Percentiles rank a stretch among this genome's conserved stretches.
phyloP scores from a whole-genome alignment of 2,888 invertebrate species.

The Synanthedon vespiformis region DNA sequence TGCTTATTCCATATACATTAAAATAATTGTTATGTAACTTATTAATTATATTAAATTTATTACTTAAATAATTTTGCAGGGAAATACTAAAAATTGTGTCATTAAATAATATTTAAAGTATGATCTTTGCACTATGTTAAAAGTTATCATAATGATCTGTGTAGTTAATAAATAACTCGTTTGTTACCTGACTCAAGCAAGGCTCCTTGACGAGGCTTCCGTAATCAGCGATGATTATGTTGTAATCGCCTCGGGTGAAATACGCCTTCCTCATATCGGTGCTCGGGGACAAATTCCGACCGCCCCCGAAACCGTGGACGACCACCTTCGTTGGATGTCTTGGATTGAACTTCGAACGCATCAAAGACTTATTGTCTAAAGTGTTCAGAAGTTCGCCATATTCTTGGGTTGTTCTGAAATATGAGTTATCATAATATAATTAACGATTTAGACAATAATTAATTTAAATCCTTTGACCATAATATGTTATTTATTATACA shows the following conservation, averaged over 20 bases:
- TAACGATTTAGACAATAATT: too few relatives aligned
- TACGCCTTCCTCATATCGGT: conserved; percentile 88
- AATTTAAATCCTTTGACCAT: not conserved
- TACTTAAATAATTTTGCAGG: too few relatives aligned
- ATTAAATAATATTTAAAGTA: too few relatives aligned
- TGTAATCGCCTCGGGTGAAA: conserved; percentile 83
- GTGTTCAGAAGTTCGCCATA: conserved; percentile 80
- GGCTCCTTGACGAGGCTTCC: conserved; percentile 83
- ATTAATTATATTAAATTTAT: too few relatives aligned
- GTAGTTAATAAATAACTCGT: not conserved
- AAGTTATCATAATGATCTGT: too few relatives aligned
- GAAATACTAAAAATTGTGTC: too few relatives aligned
- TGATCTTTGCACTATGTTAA: too few relatives aligned
- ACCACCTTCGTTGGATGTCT: conserved; percentile 86
- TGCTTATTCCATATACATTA: too few relatives aligned
- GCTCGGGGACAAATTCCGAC: conserved; percentile 83
- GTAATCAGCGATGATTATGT: conserved; percentile 90
- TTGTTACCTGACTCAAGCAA: conserved; percentile 78
- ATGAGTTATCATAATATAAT: too few relatives aligned
- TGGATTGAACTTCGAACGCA: conserved; percentile 81
- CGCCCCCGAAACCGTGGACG: conserved; percentile 92
- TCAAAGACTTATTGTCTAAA: conserved; percentile 76
- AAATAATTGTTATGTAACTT: too few relatives aligned
- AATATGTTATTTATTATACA: too few relatives aligned
- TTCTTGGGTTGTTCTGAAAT: conserved; percentile 77